Evolutionary conservation across 1,140 invertebrate genomes (phyloP).

Genomic region (Yoshiicerus persimilis): DNA sequence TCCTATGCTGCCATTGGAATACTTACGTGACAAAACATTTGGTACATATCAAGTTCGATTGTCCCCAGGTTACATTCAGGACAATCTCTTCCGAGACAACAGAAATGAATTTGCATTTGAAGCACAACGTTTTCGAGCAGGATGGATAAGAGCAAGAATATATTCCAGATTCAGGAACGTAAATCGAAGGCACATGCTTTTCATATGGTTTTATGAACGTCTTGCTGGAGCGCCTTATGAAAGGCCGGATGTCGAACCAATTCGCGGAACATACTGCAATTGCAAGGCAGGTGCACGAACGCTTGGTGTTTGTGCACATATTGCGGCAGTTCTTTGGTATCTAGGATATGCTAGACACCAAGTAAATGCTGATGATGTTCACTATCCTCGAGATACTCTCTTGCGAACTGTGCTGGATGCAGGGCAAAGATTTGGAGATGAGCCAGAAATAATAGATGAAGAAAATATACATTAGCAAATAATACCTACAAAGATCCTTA

Average conservation of each 20-base stretch:
- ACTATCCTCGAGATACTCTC: not conserved
- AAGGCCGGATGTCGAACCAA: not conserved
- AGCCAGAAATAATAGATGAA: not conserved
- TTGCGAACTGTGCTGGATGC: not conserved
- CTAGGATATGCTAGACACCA: slow-evolving; percentile 19
- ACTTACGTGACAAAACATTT: not conserved
- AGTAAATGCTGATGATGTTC: not conserved
- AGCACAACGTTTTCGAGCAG: not conserved
- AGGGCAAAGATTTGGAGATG: not conserved
- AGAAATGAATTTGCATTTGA: not conserved
- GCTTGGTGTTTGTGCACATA: slow-evolving; percentile 30
- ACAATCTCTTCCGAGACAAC: not conserved
- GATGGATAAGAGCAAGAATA: not conserved
- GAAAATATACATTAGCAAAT: too few species aligned
- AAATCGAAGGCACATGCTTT: not conserved
- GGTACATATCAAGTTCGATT: not conserved
- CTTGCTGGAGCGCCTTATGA: not conserved
- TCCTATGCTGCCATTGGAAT: not conserved
- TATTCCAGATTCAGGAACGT: not conserved
- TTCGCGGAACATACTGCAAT: not conserved
- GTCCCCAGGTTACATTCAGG: not conserved
- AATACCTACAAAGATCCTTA: too few species aligned
- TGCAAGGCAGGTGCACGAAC: slow-evolving; percentile 30
- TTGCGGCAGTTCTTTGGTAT: slow-evolving; percentile 26
- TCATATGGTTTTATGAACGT: not conserved